Evolutionary conservation across 2,888 invertebrate genomes (phyloP).

Genomic region (Philereme vetulata): DNA sequence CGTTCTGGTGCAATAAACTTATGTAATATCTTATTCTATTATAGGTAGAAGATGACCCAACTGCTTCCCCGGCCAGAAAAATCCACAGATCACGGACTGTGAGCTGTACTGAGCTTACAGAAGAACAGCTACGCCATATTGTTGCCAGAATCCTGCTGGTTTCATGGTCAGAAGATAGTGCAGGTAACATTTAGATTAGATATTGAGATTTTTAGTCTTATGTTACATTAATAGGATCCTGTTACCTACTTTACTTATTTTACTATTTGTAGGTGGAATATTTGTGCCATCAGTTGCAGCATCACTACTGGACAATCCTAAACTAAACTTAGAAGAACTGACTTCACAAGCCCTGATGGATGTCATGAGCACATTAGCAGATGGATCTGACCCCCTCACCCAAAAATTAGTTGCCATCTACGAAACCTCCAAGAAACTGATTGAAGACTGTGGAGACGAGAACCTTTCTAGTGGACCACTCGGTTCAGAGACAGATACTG

Average conservation of each 20-base stretch:
- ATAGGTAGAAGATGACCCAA: conserved; percentile 78
- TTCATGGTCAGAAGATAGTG: conserved; percentile 86
- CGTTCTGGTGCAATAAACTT: conserved; percentile 15
- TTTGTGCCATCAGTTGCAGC: conserved; percentile 84
- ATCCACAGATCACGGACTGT: conserved; percentile 73
- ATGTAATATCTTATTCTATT: conserved; percentile 19
- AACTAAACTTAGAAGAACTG: conserved; percentile 79
- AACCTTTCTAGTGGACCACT: conserved; percentile 61
- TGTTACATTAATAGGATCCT: too few species aligned
- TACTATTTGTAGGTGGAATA: conserved; percentile 70
- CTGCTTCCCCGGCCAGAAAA: conserved; percentile 73
- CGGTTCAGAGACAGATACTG: conserved; percentile 62
- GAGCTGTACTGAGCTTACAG: conserved; percentile 84
- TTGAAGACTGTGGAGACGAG: conserved; percentile 75
- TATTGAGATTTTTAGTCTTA: too few species aligned
- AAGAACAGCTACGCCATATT: conserved; percentile 86
- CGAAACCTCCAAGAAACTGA: conserved; percentile 71
- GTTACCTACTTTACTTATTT: not conserved
- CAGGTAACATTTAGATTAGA: conserved; percentile 57
- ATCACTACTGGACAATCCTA: conserved; percentile 80
- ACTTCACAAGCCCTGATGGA: conserved; percentile 88
- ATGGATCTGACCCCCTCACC: conserved; percentile 83
- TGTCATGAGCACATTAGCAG: conserved; percentile 83
- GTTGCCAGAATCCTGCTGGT: conserved; percentile 88
- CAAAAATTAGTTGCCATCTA: conserved; percentile 75